Base-by-base conservation (phyloP, 2,888 invertebrate genomes). In the Crossocerus cetratus region DNA sequence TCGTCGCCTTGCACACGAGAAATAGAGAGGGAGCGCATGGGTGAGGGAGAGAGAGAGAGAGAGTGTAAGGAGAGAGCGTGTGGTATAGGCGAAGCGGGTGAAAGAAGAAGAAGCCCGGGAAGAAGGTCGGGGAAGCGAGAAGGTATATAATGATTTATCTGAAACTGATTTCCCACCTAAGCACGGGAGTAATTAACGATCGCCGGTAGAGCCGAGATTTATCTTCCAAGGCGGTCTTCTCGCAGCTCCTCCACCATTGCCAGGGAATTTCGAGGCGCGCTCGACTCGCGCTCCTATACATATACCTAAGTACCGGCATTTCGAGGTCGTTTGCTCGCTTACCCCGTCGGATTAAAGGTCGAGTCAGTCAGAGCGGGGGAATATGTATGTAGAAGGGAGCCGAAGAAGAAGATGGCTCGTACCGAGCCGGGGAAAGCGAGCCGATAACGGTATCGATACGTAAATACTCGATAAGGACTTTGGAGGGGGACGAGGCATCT, bases 381-480 rank as follows among this genome's bases (percentile, higher is more conserved):
- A 32, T 4, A 32, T n/a, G n/a, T n/a, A n/a, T n/a, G n/a, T n/a
- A n/a, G 8, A 32, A 32, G 32, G 32, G 11, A 32, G 11, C 3
- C 32, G 32, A 32, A 32, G 32, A 32, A 32, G 32, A 32, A 32
- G 32, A 32, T 32, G 11, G 32, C 45, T 44, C 67, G 49, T 45
- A 45, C 65, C 22, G 49, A 59, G 20, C 64, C 53, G 42, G 60
- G 62, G 65, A 67, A 66, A 59, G 56, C 69, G 73, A 71, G 55
- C 65, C 78, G 81, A 83, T 80, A 81, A 76, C 80, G 83, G 76
- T 79, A 83, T 82, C 83, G 77, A 81, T 83, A 77, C 81, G 79
- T 83, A 79, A 82, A 83, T 83, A 82, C 69, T 72, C 82, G 82
- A 83, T 83, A 83, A 32, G 81, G 83, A 75, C 74, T 43, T 60